Evolutionary conservation across 2,113 vertebrate genomes (phyloP).

Genomic region (Anthoscopus minutus): DNA sequence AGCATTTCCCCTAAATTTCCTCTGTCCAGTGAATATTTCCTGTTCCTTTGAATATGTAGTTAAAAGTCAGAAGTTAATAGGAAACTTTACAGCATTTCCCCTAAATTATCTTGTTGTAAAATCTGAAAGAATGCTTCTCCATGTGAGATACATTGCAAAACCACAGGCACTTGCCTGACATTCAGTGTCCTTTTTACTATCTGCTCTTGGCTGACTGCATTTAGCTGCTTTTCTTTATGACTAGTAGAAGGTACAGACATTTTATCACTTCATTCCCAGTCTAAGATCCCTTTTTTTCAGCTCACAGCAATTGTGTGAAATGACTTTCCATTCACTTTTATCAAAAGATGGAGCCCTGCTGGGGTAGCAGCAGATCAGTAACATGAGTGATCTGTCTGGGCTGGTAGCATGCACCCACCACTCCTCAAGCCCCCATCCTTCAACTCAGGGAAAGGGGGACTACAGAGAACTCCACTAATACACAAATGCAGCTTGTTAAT

Average conservation of each 20-base stretch:
- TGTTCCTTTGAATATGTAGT: neutral
- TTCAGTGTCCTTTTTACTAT: neutral
- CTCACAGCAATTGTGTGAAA: neutral
- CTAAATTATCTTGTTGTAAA: neutral
- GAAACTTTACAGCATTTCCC: neutral
- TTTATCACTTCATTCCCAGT: neutral
- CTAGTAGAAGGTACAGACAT: neutral
- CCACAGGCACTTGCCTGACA: neutral
- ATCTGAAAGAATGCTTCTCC: neutral
- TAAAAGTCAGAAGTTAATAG: neutral
- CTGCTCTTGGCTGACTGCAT: neutral
- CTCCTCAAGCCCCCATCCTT: neutral
- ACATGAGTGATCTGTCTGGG: accelerated
- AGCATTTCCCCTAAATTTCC: neutral
- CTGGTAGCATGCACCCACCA: neutral
- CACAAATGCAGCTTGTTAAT: neutral
- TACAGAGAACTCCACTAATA: neutral
- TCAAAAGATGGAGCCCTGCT: neutral
- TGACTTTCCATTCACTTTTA: neutral
- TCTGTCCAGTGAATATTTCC: neutral
- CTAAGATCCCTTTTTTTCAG: neutral
- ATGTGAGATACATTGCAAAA: neutral
- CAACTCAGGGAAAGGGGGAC: neutral
- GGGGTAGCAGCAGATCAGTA: neutral
- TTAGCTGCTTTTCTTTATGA: constrained; percentile 6